Percentiles rank a stretch among this genome's conserved stretches.
These are phyloP conservation scores for Orcinus orca DNA, from an alignment of 2,113 vertebrate genomes.

Conservation along the genomic window DNA sequence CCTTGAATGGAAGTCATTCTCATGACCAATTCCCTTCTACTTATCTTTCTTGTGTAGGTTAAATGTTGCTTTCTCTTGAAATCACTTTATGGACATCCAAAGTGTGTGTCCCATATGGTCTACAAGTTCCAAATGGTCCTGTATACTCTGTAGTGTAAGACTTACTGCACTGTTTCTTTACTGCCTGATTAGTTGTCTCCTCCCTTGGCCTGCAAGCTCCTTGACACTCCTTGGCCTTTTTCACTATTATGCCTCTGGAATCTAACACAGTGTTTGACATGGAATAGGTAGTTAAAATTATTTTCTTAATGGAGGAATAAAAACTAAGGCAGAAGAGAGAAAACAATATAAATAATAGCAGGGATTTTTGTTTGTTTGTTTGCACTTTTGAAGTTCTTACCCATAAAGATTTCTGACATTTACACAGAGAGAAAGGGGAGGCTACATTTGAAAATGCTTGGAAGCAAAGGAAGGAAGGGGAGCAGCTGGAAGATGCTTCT, in stretches of 20 bases:
- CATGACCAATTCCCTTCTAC: background rate
- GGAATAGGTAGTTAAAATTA: background rate
- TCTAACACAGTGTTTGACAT: background rate
- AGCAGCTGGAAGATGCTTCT: background rate
- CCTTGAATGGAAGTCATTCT: background rate
- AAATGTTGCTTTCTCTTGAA: conserved; percentile 1
- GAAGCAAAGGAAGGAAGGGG: background rate
- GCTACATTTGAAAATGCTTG: background rate
- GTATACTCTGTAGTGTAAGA: background rate
- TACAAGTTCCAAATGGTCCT: background rate
- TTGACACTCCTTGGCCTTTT: background rate
- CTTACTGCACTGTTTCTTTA: background rate
- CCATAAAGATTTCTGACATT: background rate
- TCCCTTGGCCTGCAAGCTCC: background rate
- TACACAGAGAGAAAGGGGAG: background rate
- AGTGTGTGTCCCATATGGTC: background rate
- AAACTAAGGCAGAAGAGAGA: background rate
- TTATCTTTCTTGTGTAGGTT: background rate
- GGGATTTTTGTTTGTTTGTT: background rate
- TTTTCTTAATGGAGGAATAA: background rate
- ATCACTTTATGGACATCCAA: background rate
- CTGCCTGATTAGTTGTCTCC: background rate
- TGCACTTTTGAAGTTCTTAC: background rate
- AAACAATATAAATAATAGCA: background rate
- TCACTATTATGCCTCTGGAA: background rate